Conservation (phyloP, 2,888 invertebrate genomes). For the Protonemura montana region DNA sequence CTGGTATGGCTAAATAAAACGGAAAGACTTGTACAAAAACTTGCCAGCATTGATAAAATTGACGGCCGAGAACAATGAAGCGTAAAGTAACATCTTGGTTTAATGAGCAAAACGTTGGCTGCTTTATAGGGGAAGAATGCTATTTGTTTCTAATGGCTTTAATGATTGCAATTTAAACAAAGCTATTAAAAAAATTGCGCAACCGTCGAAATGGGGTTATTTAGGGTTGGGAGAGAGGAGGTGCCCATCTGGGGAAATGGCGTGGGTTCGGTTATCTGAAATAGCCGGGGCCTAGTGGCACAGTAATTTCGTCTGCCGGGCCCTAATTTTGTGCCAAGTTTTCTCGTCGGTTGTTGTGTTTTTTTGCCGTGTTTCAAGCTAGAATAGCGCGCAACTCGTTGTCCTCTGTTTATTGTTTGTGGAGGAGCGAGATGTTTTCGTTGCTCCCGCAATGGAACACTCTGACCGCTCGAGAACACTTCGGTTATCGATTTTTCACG, state of each 20-base stretch:
- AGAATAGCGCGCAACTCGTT: slow-evolving; percentile 18
- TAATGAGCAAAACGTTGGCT: neutral
- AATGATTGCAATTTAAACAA: neutral
- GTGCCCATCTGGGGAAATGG: slow-evolving; percentile 26
- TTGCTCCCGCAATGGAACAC: slow-evolving; percentile 7
- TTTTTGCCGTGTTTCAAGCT: slow-evolving; percentile 18
- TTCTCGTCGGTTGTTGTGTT: neutral
- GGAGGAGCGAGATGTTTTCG: neutral
- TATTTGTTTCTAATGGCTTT: neutral
- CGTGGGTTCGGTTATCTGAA: slow-evolving; percentile 20
- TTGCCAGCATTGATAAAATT: no score
- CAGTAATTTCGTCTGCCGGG: neutral
- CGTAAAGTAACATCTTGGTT: neutral
- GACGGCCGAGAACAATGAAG: neutral
- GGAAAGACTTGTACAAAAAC: neutral
- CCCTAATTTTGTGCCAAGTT: slow-evolving; percentile 1
- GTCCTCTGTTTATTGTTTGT: slow-evolving; percentile 34
- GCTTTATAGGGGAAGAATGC: neutral
- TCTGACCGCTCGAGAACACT: neutral
- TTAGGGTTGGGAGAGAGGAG: neutral
- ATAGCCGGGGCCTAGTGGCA: slow-evolving; percentile 26
- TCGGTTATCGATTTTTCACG: neutral
- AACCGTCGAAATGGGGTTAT: neutral
- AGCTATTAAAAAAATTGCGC: neutral
- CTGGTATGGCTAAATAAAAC: neutral